Evolutionary conservation across 2,797 vertebrate species (phyloP).

Genomic region (Chloroceryle inda): DNA sequence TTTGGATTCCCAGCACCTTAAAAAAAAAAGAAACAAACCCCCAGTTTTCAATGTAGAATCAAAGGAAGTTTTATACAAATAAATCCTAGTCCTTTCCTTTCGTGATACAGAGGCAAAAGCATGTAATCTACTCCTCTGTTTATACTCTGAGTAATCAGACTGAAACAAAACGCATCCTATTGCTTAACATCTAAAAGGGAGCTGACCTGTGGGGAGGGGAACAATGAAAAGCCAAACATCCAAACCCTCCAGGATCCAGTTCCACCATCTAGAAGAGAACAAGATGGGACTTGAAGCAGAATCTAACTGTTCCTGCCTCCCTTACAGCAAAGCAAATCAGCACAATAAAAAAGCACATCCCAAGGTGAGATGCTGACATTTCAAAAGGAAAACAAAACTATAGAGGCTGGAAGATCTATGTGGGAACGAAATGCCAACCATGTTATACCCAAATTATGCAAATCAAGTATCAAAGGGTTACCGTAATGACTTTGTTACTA

Average conservation of each 20-base stretch:
- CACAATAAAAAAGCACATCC: background rate
- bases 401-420: background rate
- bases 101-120: background rate
- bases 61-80: background rate
- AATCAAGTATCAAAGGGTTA: background rate
- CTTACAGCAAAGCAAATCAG: background rate
- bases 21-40: background rate
- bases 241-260: background rate
- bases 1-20: conserved; percentile 90
- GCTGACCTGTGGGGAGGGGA: background rate
- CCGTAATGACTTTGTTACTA: background rate
- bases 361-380: background rate
- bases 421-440: background rate
- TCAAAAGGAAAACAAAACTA: background rate
- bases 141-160: background rate
- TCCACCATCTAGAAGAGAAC: background rate
- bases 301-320: background rate
- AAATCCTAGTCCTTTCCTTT: background rate
- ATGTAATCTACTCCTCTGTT: background rate
- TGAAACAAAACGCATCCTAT: background rate
- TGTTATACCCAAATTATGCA: background rate
- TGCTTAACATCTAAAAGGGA: background rate
- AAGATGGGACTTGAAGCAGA: conserved; percentile 43
- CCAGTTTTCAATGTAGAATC: background rate
- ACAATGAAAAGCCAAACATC: background rate